Evolutionary conservation across 2,888 invertebrate genomes (phyloP), one percentile per base, ranked within the genome.

Genomic region (Cetonia aurata): DNA sequence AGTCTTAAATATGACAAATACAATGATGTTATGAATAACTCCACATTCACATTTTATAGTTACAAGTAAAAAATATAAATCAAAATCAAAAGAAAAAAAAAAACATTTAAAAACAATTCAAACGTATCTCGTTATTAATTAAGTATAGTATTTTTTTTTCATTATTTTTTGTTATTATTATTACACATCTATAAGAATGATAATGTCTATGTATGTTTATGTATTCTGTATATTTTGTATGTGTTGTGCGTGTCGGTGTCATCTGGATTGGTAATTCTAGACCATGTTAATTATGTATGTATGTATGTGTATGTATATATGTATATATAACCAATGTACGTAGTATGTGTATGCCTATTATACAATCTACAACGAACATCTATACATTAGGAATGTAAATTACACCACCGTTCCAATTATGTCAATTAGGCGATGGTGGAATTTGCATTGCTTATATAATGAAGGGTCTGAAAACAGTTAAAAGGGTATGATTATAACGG

Each of bases 321-420:
- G 50, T 50, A 15, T 62, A 44, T 62, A 48, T 48, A 48, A 17
- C 13, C 48, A 48, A 48, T 60, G 48, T 60, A 44, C 17, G 48
- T n/a, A 48, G 52, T 52, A 62, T 62, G 50, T 62, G 78, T 76
- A 76, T 68, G 66, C 59, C 79, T 79, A 80, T 79, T 75, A 76
- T 79, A 80, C 79, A 80, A 79, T 75, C 81, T 82, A 81, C 82
- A 80, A 81, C 80, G 78, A 81, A 82, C 82, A 82, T 81, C 80
- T 81, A 82, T 81, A 80, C 80, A 80, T 79, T 76, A 71, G 59
- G 69, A 74, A 75, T 72, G 72, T 72, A 78, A 77, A 76, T 75
- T 77, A 71, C 77, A 76, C 77, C 79, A 76, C 73, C 72, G 75
- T 70, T 71, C 70, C 70, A 66, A 74, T 67, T 75, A 67, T 62